Percentiles rank a stretch among this genome's conserved stretches.
Evolutionary conservation across 1,140 invertebrate species (phyloP).

Genomic region (Diabrotica undecimpunctata): DNA sequence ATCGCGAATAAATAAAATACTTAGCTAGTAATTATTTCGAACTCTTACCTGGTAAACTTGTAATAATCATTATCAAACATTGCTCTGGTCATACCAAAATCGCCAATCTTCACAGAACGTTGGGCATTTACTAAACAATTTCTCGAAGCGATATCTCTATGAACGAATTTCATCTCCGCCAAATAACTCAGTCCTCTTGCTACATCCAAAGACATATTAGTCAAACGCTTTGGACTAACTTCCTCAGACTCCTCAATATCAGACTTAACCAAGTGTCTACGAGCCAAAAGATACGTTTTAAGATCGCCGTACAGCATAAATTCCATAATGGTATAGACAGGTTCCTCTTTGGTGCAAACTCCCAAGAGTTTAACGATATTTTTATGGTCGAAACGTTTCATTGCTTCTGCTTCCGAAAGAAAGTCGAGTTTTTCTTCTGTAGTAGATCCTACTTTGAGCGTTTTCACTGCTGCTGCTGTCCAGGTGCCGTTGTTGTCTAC

Average conservation of each 20-base stretch:
- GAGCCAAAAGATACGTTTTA: slow-evolving; percentile 80
- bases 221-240: slow-evolving; percentile 71
- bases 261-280: slow-evolving; percentile 76
- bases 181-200: slow-evolving; percentile 80
- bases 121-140: slow-evolving; percentile 86
- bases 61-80: slow-evolving; percentile 88
- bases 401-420: slow-evolving; percentile 86
- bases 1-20: no score
- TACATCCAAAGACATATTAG: slow-evolving; percentile 82
- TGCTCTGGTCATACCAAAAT: slow-evolving; percentile 89
- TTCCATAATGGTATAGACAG: slow-evolving; percentile 88
- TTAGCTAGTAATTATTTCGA: no score
- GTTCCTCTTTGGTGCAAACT: slow-evolving; percentile 80
- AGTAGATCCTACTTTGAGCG: slow-evolving; percentile 75
- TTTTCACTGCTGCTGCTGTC: slow-evolving; percentile 88
- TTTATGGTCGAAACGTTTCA: slow-evolving; percentile 87
- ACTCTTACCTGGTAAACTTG: slow-evolving; percentile 65
- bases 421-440: slow-evolving; percentile 90
- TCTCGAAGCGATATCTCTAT: slow-evolving; percentile 80
- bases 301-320: slow-evolving; percentile 91
- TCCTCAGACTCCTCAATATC: slow-evolving; percentile 69
- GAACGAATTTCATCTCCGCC: slow-evolving; percentile 75
- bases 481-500: slow-evolving; percentile 64
- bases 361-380: slow-evolving; percentile 86
- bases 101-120: slow-evolving; percentile 80